Base-by-base conservation (phyloP, 2,888 invertebrate genomes). In the Cyrtodaria siliqua region DNA sequence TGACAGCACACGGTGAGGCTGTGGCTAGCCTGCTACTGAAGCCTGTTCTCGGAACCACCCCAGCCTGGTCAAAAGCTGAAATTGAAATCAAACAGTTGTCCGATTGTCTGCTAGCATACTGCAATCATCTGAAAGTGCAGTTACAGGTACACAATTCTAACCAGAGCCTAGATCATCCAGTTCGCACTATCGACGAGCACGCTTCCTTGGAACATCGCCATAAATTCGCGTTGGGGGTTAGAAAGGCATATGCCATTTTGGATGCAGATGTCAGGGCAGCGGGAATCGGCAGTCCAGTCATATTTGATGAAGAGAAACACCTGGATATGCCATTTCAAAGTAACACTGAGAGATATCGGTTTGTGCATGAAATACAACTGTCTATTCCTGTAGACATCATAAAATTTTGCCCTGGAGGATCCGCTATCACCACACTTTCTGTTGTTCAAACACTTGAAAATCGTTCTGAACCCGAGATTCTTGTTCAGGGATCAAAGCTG, bases 341-440 rank as follows among this genome's bases (percentile, higher is more conserved):
- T 20, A 50, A 40, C 18, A 26, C 33, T 18, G 75, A 79, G n/a
- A 40, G 68, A 8, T 52, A 29, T 18, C 40, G 59, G 53, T 75
- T 60, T 38, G 59, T 79, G 40, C 2, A 18, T 14, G 26, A 66
- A 8, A 9, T 79, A 26, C 69, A 71, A 27, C 50, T 75, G 14
- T 47, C 53, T 24, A 55, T 60, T 2, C 62, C 74, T 23, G 29
- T 79, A 38, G 64, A 84, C 52, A 49, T 78, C 0, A 18, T 66
- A 1, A 52, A 60, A 20, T 84, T 52, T 42, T 60, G 67, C 61
- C 71, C 81, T 16, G 79, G 81, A 0, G 71, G 79, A 9, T 60
- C 64, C 9, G 42, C 20, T 38, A 20, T 71, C 1, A 70, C 77
- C 26, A 69, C 50, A 44, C 12, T 70, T 0, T 68, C 49, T 60